Base-by-base conservation (phyloP, 2,797 vertebrate genomes). In the Columba guinea region DNA sequence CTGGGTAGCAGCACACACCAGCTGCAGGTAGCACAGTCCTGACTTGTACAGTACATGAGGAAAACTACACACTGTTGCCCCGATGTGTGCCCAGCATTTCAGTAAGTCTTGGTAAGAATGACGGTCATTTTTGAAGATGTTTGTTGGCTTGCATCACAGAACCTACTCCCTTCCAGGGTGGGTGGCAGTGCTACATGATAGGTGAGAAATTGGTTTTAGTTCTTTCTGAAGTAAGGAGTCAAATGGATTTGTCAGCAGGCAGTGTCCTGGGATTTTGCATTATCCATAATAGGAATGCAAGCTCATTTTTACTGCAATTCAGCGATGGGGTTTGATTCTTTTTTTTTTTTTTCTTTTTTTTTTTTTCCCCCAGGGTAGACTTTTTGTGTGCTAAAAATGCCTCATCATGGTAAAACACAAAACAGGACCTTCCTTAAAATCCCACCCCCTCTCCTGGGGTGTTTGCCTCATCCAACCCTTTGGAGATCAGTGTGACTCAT, bases 141-240 rank as follows among this genome's bases (percentile, higher is more conserved):
- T 18, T 89, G 30, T 60, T 75, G 74, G 39, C 84, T 97, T 28
- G 80, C 91, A 84, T 95, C 95, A 96, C 8, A 75, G 86, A 97
- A 96, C 63, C 53, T 79, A 75, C 63, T 92, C 74, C 87, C 70
- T 80, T 76, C 56, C 3, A 11, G 63, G 2, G 17, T 67, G 95
- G 92, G 81, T 56, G 63, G 64, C 77, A 87, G 37, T 68, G 79
- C 49, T 90, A 51, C 26, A 30, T 60, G 37, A 2, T 30, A 92
- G 93, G 96, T 95, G 93, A 97, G 78, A 84, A 93, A 88, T 7
- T 5, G 37, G 37, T 75, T 67, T 41, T 22, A 32, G n/a, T 67
- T 74, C 67, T 77, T 75, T 24, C 16, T 37, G n/a, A 58, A 83
- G 53, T 56, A 69, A 82, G 77, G 53, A 80, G 27, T 27, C 28